Evolutionary conservation across 92 coral and sea anemone genomes (phyloP).

Genomic region (Ricordea florida): DNA sequence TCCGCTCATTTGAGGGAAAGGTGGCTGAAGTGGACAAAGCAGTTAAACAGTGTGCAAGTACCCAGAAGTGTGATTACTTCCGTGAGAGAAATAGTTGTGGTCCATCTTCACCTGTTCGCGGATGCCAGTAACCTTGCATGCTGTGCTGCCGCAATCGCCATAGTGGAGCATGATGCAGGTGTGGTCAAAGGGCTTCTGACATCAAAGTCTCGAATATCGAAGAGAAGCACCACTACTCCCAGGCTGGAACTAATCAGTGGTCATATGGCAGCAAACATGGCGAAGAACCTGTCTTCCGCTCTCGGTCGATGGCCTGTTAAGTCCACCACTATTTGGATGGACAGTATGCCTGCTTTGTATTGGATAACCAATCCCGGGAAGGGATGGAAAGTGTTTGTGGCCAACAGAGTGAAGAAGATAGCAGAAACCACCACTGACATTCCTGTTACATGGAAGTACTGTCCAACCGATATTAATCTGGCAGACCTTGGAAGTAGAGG

Average conservation of each 20-base stretch:
- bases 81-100: too few species aligned
- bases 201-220: constrained; percentile 30
- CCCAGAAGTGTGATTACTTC: too few species aligned
- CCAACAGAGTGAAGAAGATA: constrained; percentile 42
- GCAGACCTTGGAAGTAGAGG: constrained; percentile 57
- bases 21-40: too few species aligned
- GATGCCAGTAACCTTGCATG: constrained; percentile 16
- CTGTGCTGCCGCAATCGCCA: constrained; percentile 23
- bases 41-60: too few species aligned
- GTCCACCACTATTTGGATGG: constrained; percentile 23
- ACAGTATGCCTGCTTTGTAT: constrained; percentile 9
- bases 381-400: constrained; percentile 47
- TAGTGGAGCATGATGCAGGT: constrained; percentile 8
- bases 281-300: constrained; percentile 13
- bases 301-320: neutral
- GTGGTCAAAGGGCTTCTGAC: constrained; percentile 17
- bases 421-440: constrained; percentile 18
- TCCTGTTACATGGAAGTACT: constrained; percentile 37
- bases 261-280: constrained; percentile 34
- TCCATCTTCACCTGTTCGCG: constrained; percentile 27
- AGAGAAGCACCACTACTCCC: constrained; percentile 30
- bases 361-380: constrained; percentile 33
- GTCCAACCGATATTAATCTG: constrained; percentile 35
- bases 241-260: constrained; percentile 44
- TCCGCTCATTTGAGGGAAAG: too few species aligned